A percentile compares a stretch with the other conserved stretches of the same genome.
Evolutionary conservation across 2,113 vertebrate genomes (phyloP).

Genomic region (Phaetusa simplex): DNA sequence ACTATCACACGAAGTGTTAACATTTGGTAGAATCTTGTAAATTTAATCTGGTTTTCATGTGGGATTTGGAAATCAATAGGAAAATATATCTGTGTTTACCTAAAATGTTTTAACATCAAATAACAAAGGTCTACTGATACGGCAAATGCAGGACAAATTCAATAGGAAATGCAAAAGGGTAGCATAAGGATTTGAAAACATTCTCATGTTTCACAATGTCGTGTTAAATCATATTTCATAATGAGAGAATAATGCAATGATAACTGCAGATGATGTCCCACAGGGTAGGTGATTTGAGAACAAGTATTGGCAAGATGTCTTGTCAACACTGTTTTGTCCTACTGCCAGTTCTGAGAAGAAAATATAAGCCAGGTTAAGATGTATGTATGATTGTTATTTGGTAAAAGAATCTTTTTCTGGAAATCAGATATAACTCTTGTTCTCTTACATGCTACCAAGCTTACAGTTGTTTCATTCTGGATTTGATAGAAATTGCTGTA

Average conservation of each 20-base stretch:
- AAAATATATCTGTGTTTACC: conserved; percentile 21
- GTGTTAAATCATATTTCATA: conserved; percentile 9
- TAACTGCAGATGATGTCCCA: neutral
- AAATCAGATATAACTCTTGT: neutral
- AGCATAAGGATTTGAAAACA: neutral
- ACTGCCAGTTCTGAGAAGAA: neutral
- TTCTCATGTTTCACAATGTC: neutral
- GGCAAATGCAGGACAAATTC: conserved; percentile 26
- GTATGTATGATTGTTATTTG: neutral
- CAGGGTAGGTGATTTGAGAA: neutral
- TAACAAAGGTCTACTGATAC: conserved; percentile 9
- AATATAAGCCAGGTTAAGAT: neutral
- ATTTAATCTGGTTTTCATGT: neutral
- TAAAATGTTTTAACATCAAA: conserved; percentile 8
- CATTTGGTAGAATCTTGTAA: neutral
- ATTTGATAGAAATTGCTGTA: neutral
- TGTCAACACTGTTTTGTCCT: neutral
- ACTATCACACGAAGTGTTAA: neutral
- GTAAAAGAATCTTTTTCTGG: neutral
- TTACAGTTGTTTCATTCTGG: neutral
- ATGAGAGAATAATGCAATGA: neutral
- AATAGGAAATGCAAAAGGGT: conserved; percentile 1
- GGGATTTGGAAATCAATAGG: conserved; percentile 23
- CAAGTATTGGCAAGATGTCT: neutral
- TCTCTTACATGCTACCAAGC: neutral